These are phyloP conservation scores for Melieria omissa DNA, from an alignment of 2,888 invertebrate species.

Conservation along the genomic window DNA sequence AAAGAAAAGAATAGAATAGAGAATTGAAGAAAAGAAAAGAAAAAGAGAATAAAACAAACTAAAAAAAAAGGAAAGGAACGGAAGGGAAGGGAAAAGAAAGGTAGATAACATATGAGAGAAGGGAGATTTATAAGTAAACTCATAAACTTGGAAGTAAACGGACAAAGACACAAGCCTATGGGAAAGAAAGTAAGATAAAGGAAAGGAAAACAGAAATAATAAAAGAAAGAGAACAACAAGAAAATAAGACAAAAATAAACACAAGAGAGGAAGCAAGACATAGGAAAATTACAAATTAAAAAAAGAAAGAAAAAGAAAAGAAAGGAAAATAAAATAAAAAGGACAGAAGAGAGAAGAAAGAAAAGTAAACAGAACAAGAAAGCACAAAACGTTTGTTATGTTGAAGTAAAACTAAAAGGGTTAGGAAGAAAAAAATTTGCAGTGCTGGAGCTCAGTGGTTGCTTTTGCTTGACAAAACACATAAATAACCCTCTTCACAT, in stretches of 20 bases:
- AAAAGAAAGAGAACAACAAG: not conserved
- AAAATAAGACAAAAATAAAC: not conserved
- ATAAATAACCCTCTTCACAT: not conserved
- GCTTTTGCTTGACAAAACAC: conserved; percentile 1
- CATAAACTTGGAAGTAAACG: not conserved
- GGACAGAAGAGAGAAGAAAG: not conserved
- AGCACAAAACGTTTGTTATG: too few species aligned
- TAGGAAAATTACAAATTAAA: too few species aligned
- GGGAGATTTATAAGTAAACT: too few species aligned
- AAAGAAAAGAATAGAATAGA: too few species aligned
- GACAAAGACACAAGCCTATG: not conserved
- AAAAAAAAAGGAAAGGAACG: not conserved
- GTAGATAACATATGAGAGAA: too few species aligned
- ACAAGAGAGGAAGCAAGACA: not conserved
- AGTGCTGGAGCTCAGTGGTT: not conserved
- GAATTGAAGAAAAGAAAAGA: too few species aligned
- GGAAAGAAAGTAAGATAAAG: too few species aligned
- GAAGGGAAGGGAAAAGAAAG: not conserved
- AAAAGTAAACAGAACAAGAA: not conserved
- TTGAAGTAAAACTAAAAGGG: too few species aligned
- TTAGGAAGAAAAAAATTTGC: not conserved
- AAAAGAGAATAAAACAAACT: not conserved
- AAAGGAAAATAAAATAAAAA: not conserved
- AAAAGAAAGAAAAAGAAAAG: too few species aligned
- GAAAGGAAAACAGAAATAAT: not conserved